Base-by-base conservation (phyloP, 2,888 invertebrate genomes). In the Gastracanthus pulcherrimus region DNA sequence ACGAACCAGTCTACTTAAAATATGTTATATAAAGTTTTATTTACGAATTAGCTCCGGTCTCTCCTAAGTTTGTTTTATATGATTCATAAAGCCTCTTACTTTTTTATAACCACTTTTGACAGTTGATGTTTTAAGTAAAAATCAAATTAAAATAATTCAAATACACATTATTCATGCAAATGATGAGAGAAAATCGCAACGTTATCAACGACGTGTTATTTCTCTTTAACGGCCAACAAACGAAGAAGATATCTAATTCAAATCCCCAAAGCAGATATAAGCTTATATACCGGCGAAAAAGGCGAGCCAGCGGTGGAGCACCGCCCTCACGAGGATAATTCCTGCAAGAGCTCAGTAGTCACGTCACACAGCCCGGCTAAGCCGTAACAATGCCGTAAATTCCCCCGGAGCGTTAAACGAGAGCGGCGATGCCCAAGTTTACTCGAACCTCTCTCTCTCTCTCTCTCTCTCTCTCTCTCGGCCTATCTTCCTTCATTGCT, bases 311-410 rank as follows among this genome's bases (percentile, higher is more conserved):
- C 0, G 2, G n/a, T n/a, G n/a, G n/a, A n/a, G n/a, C 23, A 19
- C 34, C n/a, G 38, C n/a, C 45, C 67, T 67, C 55, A 45, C 31
- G 34, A 36, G 55, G 45, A 34, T 72, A 72, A 79, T 66, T 55
- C 55, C 55, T 51, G 23, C 13, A n/a, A 58, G 23, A 66, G 78
- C 45, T 58, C 75, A 26, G 45, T 34, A 51, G 64, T 64, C 75
- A 36, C 36, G 75, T 48, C 51, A 51, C 38, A 19, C 31, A 70
- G 55, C 1, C 23, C 55, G 64, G 19, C 16, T 64, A 64, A 64
- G 64, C 64, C 23, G 34, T 72, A 78, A 55, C 64, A 55, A 41
- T 58, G 71, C 72, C 66, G 58, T 79, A 66, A 66, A 72, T 72
- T 72, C 66, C 16, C n/a, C n/a, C 29, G 16, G 51, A 31, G 26